Percentiles rank a stretch among this genome's conserved stretches.
Conservation (phyloP, 2,797 vertebrate species). For the Anabas testudineus region DNA sequence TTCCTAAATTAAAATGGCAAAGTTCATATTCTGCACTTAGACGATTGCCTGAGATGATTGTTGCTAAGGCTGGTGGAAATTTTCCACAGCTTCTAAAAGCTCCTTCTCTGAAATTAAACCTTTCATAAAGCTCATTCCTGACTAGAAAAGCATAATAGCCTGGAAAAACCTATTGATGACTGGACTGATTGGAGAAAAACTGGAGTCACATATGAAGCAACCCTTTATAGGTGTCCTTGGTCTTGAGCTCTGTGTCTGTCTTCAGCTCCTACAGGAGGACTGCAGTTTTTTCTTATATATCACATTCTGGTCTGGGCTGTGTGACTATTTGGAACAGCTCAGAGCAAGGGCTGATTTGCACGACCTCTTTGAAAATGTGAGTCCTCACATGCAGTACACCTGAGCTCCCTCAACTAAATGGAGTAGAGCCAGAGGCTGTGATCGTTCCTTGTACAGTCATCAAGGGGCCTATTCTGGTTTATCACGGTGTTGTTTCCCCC, state of each 20-base stretch:
- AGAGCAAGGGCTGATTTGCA: constrained; percentile 27
- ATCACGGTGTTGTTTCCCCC: constrained; percentile 29
- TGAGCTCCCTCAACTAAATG: constrained; percentile 31
- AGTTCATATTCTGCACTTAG: constrained; percentile 32
- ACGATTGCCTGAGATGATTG: constrained; percentile 11
- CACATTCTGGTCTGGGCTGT: constrained; percentile 4
- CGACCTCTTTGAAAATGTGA: constrained; percentile 19
- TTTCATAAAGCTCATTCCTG: constrained; percentile 27
- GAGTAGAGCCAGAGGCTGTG: constrained; percentile 56
- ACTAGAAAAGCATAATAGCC: constrained; percentile 6
- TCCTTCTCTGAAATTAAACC: constrained; percentile 22
- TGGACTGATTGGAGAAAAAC: constrained; percentile 47
- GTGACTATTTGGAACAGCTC: constrained; percentile 28
- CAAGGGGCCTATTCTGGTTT: constrained; percentile 34
- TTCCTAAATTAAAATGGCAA: constrained; percentile 46
- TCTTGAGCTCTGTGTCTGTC: not conserved
- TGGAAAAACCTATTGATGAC: constrained; percentile 20
- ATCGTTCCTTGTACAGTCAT: constrained; percentile 40
- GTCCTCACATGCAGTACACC: constrained; percentile 32
- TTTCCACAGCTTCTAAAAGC: constrained; percentile 20
- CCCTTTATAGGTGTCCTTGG: not conserved
- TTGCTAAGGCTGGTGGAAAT: constrained; percentile 14
- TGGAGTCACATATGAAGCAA: constrained; percentile 33
- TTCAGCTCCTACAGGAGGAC: not conserved
- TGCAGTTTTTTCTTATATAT: constrained; percentile 8